Conservation (phyloP, 2,113 vertebrate genomes). For the Fukomys damarensis region DNA sequence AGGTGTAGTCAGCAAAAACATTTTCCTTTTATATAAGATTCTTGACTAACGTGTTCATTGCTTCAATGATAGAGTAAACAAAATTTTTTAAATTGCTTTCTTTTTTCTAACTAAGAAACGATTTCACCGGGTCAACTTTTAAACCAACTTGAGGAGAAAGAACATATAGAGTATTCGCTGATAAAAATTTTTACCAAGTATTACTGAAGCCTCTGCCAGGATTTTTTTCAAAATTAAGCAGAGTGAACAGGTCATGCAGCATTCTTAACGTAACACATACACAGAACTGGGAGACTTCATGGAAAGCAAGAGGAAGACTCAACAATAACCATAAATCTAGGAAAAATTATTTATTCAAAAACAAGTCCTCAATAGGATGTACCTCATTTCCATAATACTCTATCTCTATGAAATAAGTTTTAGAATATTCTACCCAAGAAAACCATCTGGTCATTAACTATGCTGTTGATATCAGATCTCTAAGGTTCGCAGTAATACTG, state of each 20-base stretch:
- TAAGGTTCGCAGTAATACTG: not conserved
- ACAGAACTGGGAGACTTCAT: not conserved
- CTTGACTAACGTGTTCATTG: slow-evolving; percentile 11
- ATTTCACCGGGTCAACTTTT: not conserved
- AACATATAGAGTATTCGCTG: not conserved
- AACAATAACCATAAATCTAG: not conserved
- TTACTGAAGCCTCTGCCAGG: not conserved
- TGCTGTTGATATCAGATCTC: not conserved
- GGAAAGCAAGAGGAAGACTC: not conserved
- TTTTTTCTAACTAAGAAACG: slow-evolving; percentile 16
- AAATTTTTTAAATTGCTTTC: slow-evolving; percentile 11
- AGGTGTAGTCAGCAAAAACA: not conserved
- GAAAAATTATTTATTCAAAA: not conserved
- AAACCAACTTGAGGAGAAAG: not conserved
- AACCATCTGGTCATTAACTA: slow-evolving; percentile 17
- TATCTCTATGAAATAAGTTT: not conserved
- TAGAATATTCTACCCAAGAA: not conserved
- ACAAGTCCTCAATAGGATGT: not conserved
- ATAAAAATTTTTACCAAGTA: not conserved
- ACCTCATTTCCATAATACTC: not conserved
- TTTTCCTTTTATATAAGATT: not conserved
- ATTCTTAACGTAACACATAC: not conserved
- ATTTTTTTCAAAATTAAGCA: not conserved
- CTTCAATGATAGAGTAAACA: not conserved
- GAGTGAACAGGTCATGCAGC: not conserved